Base-by-base conservation (phyloP, 2,888 invertebrate genomes). In the Rhingia rostrata region DNA sequence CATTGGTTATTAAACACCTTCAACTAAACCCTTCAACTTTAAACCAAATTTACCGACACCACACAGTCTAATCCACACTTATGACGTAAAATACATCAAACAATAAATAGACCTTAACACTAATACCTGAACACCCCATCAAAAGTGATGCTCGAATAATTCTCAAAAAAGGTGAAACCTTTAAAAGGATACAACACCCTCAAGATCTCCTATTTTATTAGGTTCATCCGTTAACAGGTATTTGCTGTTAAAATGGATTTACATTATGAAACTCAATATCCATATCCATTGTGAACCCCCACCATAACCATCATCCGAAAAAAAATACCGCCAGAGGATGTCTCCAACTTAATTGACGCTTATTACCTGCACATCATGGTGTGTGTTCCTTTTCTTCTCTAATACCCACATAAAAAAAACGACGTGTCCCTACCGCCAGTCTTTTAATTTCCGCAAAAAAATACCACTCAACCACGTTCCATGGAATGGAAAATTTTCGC, bases 331-430 rank as follows among this genome's bases (percentile, higher is more conserved):
- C 41, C 30, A 72, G 72, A 33, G 53, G 75, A 79, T 83, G 73
- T 51, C 69, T 67, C 79, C 33, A 69, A 49, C 80, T 84, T 84
- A 79, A 84, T 84, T 84, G 84, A 84, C 70, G 80, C 80, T 80
- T 75, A 80, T 80, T 80, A 84, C 80, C 66, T 69, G 49, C 10
- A 30, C 75, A 58, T 39, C 54, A 45, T 47, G 58, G 53, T 3
- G 61, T 12, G 14, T 41, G 10, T 12, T 43, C 45, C 33, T 22
- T 45, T 73, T 73, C 45, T 73, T 63, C 73, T 54, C 53, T 63
- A 54, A 73, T 45, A 22, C 51, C 35, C 2, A 4, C 63, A 45
- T 73, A 64, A 53, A 53, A 47, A 30, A 54, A 41, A n/a, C 22
- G 22, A 32, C 47, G 4, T 35, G 39, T 39, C 47, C 43, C 37